Base-by-base conservation (phyloP, 2,113 vertebrate genomes). In the Dicrurus megarhynchus region DNA sequence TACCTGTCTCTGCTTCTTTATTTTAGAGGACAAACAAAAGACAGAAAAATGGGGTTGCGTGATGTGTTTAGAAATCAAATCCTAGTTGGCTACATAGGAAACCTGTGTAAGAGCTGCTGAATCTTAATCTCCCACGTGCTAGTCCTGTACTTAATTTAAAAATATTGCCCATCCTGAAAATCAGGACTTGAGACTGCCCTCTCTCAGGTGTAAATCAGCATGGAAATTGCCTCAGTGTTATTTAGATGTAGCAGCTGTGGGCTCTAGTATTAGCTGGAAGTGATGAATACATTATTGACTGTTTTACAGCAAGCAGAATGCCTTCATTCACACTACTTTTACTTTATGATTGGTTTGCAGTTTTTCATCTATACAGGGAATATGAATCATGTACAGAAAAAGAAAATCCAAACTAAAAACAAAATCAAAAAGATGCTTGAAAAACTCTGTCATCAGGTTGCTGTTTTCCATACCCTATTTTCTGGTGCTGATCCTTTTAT, bases 121-220 rank as follows among this genome's bases (percentile, higher is more conserved):
- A 57, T 64, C 42, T 76, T 65, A 57, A 47, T 77, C 35, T 90
- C 24, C 35, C 55, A 53, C 3, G 3, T 39, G 30, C 15, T 79
- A 49, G 19, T 89, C 91, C 89, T 50, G 46, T 42, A 71, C 26
- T 74, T 90, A 63, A 69, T 92, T 93, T 77, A 46, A 83, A 95
- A 83, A 69, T 63, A 91, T 23, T 91, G 55, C 42, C 41, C 22
- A 55, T 83, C 94, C 67, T 88, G 91, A 96, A 93, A 93, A 85
- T 82, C 89, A 86, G 55, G 93, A 87, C 16, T 61, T 42, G 22
- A 30, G 42, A 76, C 75, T 91, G 57, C 57, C 14, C 14, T 49
- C 44, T 64, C 32, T 26, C 41, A 35, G 19, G 35, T 77, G 17
- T 67, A 93, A 85, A 94, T 90, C 70, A 91, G 27, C 42, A 83